Evolutionary conservation across 2,797 vertebrate genomes (phyloP).

Genomic region (Dendrocincla tyrannina): DNA sequence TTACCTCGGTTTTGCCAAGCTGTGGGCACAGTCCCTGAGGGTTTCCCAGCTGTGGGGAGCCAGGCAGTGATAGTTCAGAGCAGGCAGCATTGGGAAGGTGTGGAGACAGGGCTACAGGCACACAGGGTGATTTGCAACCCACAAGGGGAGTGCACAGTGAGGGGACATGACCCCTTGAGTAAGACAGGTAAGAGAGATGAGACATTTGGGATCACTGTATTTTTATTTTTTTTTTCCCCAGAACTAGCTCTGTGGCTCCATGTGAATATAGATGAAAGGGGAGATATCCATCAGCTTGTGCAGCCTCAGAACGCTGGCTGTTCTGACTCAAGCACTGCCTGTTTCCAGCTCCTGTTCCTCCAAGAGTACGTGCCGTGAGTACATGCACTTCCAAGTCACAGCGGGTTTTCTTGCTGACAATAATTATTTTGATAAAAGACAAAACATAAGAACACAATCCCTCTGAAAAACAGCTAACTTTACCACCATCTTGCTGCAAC

Average conservation of each 20-base stretch:
- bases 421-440: not conserved
- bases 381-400: not conserved
- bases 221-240: not conserved
- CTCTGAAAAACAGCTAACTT: not conserved
- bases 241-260: not conserved
- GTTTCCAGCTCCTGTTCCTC: not conserved
- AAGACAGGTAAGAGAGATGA: not conserved
- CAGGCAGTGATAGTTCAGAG: not conserved
- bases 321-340: not conserved
- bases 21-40: not conserved
- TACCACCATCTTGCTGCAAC: not conserved
- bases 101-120: not conserved
- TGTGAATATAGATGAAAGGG: not conserved
- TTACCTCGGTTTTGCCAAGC: not conserved
- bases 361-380: not conserved
- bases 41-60: not conserved
- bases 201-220: not conserved
- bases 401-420: not conserved
- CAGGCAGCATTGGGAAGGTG: not conserved
- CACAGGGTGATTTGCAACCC: accelerated
- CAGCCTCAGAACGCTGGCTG: not conserved
- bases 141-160: not conserved
- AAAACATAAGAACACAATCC: not conserved
- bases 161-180: not conserved
- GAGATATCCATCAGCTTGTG: not conserved